Base-by-base conservation (phyloP, 2,888 invertebrate species). In the Eremobia ochroleuca region DNA sequence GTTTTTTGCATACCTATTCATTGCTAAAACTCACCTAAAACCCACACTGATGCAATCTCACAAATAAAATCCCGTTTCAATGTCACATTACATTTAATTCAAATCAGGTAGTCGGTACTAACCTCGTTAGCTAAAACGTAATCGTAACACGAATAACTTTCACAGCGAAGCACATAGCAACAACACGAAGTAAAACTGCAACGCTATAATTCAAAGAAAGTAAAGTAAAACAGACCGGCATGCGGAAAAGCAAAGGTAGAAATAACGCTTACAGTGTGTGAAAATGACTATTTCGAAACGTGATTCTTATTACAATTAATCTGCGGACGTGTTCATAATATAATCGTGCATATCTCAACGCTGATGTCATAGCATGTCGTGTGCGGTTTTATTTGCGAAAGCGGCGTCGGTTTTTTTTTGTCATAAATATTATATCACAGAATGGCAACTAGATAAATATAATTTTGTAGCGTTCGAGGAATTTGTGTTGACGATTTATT, bases 341-440 rank as follows among this genome's bases (percentile, higher is more conserved):
- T 90, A 91, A 88, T 89, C 87, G 89, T 88, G 91, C 92, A 93
- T 93, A 92, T 92, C 93, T 92, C 81, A 86, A 83, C 84, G 81
- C 86, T 93, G 93, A 93, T 92, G 92, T 94, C 93, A 94, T 90
- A 82, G 82, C 73, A 79, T 85, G 81, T 77, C 85, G 72, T 78
- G 83, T 88, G 85, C 75, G 83, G 84, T 87, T 79, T 80, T 84
- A 83, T 84, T 81, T 83, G 85, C 86, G 88, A 89, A 89, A 86
- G 85, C 77, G 77, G 81, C 82, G 79, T 62, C 78, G 74, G 70
- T 69, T 34, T 46, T 69, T 59, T 76, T 85, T 79, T 81, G 67
- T 77, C 43, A 76, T 78, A 64, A 73, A 72, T 86, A 67, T 86
- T 78, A 76, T 79, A 83, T 86, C 86, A 76, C 74, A 61, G 75